Percentiles rank a stretch among this genome's conserved stretches.
These are phyloP conservation scores for Okamejei kenojei DNA, from an alignment of 2,797 vertebrate genomes.

Conservation along the genomic window DNA sequence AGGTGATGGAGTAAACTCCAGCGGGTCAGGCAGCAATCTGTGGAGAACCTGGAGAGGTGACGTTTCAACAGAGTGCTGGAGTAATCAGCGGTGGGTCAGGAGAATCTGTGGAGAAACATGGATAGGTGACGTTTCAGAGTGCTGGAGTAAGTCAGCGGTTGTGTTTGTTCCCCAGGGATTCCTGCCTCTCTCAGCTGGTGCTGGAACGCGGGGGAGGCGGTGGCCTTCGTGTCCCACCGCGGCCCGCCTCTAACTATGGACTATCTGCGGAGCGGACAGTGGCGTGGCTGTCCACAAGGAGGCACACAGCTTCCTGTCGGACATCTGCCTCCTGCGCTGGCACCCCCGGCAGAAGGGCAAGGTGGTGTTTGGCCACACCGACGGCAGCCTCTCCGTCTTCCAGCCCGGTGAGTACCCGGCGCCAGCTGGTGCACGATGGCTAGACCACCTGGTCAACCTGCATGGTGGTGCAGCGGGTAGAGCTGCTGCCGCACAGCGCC, in stretches of 20 bases:
- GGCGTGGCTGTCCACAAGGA: constrained; percentile 83
- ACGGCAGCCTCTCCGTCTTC: constrained; percentile 89
- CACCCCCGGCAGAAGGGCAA: constrained; percentile 82
- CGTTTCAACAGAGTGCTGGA: too few relatives aligned
- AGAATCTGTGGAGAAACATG: too few relatives aligned
- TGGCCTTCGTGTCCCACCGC: constrained; percentile 84
- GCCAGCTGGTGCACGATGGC: too few relatives aligned
- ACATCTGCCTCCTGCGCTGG: constrained; percentile 89
- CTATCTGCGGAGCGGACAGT: constrained; percentile 66
- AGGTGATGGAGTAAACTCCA: too few relatives aligned
- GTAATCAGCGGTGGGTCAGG: too few relatives aligned
- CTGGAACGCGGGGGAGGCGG: constrained; percentile 71
- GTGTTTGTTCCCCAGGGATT: constrained; percentile 60
- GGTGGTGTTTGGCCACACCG: constrained; percentile 84
- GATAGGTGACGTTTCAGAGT: too few relatives aligned
- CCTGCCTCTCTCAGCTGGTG: constrained; percentile 88
- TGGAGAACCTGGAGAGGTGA: too few relatives aligned
- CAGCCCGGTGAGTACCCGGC: constrained; percentile 71
- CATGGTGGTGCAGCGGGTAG: too few relatives aligned
- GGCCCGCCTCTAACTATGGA: constrained; percentile 87
- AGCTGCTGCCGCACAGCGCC: too few relatives aligned
- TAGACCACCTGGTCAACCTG: too few relatives aligned
- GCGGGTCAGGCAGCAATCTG: too few relatives aligned
- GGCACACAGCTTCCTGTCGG: constrained; percentile 87
- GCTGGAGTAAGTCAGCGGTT: too few relatives aligned